phyloP scores from a whole-genome alignment of 2,888 invertebrate genomes.

The Ferrisia virgata region DNA sequence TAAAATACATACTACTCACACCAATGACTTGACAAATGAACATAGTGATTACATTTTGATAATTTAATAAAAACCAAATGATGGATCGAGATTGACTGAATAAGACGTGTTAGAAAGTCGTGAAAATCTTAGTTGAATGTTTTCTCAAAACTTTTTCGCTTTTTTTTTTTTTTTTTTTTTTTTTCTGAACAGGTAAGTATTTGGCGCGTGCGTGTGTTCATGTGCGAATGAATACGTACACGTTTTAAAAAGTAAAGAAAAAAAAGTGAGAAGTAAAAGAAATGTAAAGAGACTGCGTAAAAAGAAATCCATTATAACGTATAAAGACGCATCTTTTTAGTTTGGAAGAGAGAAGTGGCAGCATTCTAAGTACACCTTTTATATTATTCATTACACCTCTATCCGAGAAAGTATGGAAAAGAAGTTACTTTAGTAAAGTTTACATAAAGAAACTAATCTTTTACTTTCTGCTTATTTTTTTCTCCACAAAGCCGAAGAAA shows the following conservation, averaged over 20 bases:
- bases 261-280: slow-evolving; percentile 34
- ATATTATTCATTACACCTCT: slow-evolving; percentile 44
- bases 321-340: slow-evolving; percentile 43
- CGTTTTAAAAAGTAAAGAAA: neutral
- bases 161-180: neutral
- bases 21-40: neutral
- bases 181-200: neutral
- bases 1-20: too few relatives aligned
- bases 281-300: slow-evolving; percentile 42
- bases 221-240: slow-evolving; percentile 7
- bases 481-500: slow-evolving; percentile 39
- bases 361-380: slow-evolving; percentile 43
- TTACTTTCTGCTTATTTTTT: slow-evolving; percentile 40
- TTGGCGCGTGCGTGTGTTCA: neutral
- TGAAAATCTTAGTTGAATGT: neutral
- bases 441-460: slow-evolving; percentile 44
- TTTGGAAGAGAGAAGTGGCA: slow-evolving; percentile 29
- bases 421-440: slow-evolving; percentile 39
- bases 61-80: neutral
- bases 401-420: slow-evolving; percentile 35
- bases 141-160: neutral
- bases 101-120: neutral
- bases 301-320: slow-evolving; percentile 43
- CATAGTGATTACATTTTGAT: neutral
- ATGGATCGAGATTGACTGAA: neutral